Conservation (phyloP, 35 echinoderm and acorn worm genomes). For the Apostichopus japonicus region DNA sequence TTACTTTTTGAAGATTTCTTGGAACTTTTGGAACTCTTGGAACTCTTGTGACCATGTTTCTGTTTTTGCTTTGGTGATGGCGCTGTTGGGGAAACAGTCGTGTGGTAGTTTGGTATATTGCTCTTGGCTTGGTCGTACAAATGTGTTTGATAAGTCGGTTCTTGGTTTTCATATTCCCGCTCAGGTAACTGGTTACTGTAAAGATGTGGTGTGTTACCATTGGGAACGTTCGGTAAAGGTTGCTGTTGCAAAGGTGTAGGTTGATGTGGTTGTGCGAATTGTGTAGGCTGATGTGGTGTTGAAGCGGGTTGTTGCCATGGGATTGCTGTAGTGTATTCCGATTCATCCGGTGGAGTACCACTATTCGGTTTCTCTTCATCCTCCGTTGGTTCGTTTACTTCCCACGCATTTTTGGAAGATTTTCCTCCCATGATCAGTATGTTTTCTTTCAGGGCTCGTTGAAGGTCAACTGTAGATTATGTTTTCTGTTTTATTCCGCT, state of each 20-base stretch:
- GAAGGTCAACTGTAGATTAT: no score
- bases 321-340: background rate
- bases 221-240: background rate
- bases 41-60: background rate
- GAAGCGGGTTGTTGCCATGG: background rate
- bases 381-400: background rate
- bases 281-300: background rate
- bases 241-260: background rate
- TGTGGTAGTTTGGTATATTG: background rate
- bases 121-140: background rate
- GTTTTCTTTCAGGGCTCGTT: background rate
- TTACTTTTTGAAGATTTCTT: conserved; percentile 7
- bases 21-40: background rate
- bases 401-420: background rate
- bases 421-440: background rate
- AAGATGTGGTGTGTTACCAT: background rate
- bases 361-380: background rate
- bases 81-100: background rate
- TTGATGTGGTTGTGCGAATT: background rate
- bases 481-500: no score
- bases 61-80: background rate
- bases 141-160: background rate
- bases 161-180: background rate
- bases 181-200: background rate
- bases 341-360: background rate